A percentile compares a stretch with the other conserved stretches of the same genome.
phyloP scores from a whole-genome alignment of 2,797 vertebrate genomes.

The Lutra lutra region DNA sequence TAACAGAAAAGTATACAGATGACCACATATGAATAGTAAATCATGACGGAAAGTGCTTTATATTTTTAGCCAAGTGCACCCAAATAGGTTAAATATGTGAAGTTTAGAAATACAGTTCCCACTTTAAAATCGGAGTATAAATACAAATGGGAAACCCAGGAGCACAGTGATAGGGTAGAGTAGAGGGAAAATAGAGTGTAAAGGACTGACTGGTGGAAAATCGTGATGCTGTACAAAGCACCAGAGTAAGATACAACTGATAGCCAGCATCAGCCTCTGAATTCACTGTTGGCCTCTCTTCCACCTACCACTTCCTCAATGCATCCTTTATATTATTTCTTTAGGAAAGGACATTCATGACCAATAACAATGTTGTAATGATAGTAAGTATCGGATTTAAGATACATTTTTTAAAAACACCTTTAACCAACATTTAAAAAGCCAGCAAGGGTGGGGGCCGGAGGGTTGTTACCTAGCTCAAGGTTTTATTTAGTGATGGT shows the following conservation, averaged over 20 bases:
- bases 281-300: constrained; percentile 87
- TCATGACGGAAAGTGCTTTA: constrained; percentile 56
- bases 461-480: constrained; percentile 88
- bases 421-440: constrained; percentile 85
- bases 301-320: constrained; percentile 86
- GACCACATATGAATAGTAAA: constrained; percentile 41
- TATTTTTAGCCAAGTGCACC: constrained; percentile 68
- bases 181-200: constrained; percentile 68
- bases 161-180: constrained; percentile 58
- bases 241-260: constrained; percentile 88
- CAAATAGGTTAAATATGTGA: constrained; percentile 70
- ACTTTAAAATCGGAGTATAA: constrained; percentile 74
- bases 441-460: constrained; percentile 72
- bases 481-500: constrained; percentile 89
- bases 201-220: constrained; percentile 82
- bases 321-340: constrained; percentile 73
- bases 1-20: constrained; percentile 48
- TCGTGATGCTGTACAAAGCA: constrained; percentile 83
- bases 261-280: constrained; percentile 90
- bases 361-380: constrained; percentile 87
- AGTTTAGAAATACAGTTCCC: constrained; percentile 70
- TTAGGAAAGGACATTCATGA: constrained; percentile 84
- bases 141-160: constrained; percentile 70
- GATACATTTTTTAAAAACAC: constrained; percentile 83
- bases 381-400: constrained; percentile 87